Base-by-base conservation (phyloP, 1,140 invertebrate species). In the Tenebrio molitor region DNA sequence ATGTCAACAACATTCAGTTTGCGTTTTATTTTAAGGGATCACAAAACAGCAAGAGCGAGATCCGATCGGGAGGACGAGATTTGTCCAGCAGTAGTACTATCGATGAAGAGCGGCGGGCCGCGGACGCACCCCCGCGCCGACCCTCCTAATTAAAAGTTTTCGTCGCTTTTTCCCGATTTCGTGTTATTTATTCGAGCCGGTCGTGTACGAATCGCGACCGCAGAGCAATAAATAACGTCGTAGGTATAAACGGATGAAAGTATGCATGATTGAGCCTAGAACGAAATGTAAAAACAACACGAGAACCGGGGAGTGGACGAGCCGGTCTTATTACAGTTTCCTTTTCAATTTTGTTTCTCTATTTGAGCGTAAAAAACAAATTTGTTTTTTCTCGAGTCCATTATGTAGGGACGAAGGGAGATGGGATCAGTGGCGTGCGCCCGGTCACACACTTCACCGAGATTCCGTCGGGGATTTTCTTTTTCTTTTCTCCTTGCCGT, bases 311-410 rank as follows among this genome's bases (percentile, higher is more conserved):
- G 62, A 73, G 71, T 74, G 72, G 72, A 74, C 75, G 72, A 71
- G 66, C 71, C 46, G 72, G 63, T 72, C 71, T 73, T 74, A 77
- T 77, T 77, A 75, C 76, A 75, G 74, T 75, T 75, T 77, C 76
- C 76, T 77, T 77, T 77, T 77, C 76, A 77, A 77, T 77, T 77
- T 77, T 74, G 76, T 77, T 77, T 75, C 76, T 77, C 76, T 77
- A 77, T 77, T 77, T 77, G 72, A 77, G 76, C 76, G 74, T 75
- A 77, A 77, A 77, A 77, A 77, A 77, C 76, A 77, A 77, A 77
- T 77, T 75, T 73, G 76, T 75, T 77, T 77, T 77, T 77, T 77
- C 74, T 77, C 74, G 72, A 77, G 71, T 77, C 76, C 76, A 77
- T 77, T 77, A 77, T 72, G 69, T 68, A 44, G 64, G 42, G 42